Conservation (phyloP, 2,888 invertebrate species). For the Drosophila prolongata region DNA sequence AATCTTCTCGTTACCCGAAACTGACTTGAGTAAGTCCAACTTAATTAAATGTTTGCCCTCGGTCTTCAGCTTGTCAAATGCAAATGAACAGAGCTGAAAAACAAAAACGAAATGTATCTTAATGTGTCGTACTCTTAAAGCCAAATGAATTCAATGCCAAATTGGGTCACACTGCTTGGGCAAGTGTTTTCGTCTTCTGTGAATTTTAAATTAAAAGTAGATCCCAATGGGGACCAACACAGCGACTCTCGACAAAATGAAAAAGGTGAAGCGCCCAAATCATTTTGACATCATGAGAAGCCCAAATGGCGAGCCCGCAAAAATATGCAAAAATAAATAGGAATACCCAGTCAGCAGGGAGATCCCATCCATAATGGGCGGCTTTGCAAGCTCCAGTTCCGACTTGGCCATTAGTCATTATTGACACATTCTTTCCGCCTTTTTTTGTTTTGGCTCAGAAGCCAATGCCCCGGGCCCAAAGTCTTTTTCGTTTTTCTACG, state of each 20-base stretch:
- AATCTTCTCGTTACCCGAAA: neutral
- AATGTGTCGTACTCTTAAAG: constrained; percentile 25
- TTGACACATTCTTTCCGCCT: constrained; percentile 73
- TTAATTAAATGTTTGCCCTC: constrained; percentile 58
- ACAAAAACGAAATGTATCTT: constrained; percentile 32
- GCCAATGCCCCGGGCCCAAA: constrained; percentile 30
- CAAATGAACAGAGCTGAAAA: constrained; percentile 19
- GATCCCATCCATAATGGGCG: constrained; percentile 23
- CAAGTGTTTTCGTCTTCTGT: constrained; percentile 10
- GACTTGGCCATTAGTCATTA: constrained; percentile 70
- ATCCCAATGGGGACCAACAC: constrained; percentile 37
- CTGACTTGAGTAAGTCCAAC: constrained; percentile 41
- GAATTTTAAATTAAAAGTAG: constrained; percentile 56
- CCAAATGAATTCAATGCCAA: constrained; percentile 22
- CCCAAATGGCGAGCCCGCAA: constrained; percentile 8
- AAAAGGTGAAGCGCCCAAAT: constrained; percentile 45
- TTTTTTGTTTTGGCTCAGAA: constrained; percentile 56
- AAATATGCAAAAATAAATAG: constrained; percentile 67
- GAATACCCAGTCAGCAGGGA: constrained; percentile 26
- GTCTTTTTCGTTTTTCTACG: constrained; percentile 15
- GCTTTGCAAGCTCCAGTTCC: constrained; percentile 23
- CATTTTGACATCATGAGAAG: constrained; percentile 46
- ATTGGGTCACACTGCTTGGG: constrained; percentile 17
- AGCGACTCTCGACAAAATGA: constrained; percentile 3
- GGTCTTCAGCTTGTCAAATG: constrained; percentile 7